Evolutionary conservation across 2,113 vertebrate genomes (phyloP).

Genomic region (Balaeniceps rex): DNA sequence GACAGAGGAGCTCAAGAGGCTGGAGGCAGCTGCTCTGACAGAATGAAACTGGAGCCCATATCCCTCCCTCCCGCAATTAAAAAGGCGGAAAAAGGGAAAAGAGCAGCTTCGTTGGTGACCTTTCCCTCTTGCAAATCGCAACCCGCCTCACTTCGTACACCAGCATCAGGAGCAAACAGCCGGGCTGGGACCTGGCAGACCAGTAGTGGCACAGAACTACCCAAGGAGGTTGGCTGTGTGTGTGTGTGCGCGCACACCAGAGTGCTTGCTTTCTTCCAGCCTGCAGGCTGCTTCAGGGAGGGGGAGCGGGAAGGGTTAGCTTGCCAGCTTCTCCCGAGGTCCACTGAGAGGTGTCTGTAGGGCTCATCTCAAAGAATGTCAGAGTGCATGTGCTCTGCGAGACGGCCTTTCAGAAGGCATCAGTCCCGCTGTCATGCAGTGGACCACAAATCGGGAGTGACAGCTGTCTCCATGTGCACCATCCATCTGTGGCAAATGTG

Average conservation of each 20-base stretch:
- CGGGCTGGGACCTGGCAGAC: background rate
- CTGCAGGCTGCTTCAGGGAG: constrained; percentile 74
- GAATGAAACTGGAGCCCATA: background rate
- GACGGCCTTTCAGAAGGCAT: constrained; percentile 83
- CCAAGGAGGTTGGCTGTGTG: background rate
- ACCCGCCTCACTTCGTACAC: background rate
- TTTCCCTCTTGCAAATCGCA: background rate
- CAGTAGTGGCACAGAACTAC: background rate
- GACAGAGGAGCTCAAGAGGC: background rate
- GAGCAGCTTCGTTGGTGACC: background rate
- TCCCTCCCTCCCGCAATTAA: constrained; percentile 16
- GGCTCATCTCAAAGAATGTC: constrained; percentile 80
- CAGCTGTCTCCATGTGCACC: constrained; percentile 82
- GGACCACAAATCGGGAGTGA: constrained; percentile 81
- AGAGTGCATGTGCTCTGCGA: constrained; percentile 79
- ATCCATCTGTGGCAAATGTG: constrained; percentile 90
- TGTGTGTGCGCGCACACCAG: background rate
- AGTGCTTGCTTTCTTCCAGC: constrained; percentile 65
- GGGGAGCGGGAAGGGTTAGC: constrained; percentile 27
- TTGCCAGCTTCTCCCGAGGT: constrained; percentile 78
- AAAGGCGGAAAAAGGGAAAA: background rate
- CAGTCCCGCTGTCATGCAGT: constrained; percentile 80
- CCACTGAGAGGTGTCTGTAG: constrained; percentile 73
- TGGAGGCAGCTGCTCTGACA: background rate
- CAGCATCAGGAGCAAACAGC: constrained; percentile 22